Base-by-base conservation (phyloP, 2,797 vertebrate species). In the Lophura swinhoii region DNA sequence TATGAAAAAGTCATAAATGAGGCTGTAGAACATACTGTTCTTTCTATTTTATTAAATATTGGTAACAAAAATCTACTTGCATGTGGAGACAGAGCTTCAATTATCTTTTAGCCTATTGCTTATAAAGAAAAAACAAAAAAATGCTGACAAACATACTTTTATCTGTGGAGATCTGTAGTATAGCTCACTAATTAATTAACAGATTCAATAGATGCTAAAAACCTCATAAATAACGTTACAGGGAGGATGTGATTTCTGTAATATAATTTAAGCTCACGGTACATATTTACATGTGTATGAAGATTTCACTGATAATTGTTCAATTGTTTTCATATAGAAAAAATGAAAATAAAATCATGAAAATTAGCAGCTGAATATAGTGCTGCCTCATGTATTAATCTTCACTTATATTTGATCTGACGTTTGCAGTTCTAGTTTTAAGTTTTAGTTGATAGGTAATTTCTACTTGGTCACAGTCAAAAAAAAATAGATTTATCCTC, bases 191-290 rank as follows among this genome's bases (percentile, higher is more conserved):
- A 85, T 87, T 83, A 71, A 79, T 80, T 92, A 62, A 93, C 84
- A 17, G 87, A 94, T 81, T 88, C 29, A 89, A 73, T 77, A 82
- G 71, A 91, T 88, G 33, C 67, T 92, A 70, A 96, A 94, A 94
- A 91, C 76, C 76, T 92, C 48, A 49, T 13, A 49, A 24, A 23
- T 49, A 23, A 48, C 13, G 7, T 49, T 23, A 49, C 48, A 24
- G 23, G 12, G 66, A 94, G 70, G 91, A 68, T 93, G 28, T 63
- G 49, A 44, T 33, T 73, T 84, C 66, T 67, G 22, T 66, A 35
- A 77, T 16, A 13, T 14, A 58, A 58, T 68, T 2, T 0, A 72
- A 88, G n/a, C 6, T 51, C 12, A n/a, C 7, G 41, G 13, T 41
- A 75, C 2, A 2, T 13, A 35, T 41, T 70, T 80, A 74, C 39